phyloP scores from a whole-genome alignment of 2,797 vertebrate species.

The Anisognathus igniventris region DNA sequence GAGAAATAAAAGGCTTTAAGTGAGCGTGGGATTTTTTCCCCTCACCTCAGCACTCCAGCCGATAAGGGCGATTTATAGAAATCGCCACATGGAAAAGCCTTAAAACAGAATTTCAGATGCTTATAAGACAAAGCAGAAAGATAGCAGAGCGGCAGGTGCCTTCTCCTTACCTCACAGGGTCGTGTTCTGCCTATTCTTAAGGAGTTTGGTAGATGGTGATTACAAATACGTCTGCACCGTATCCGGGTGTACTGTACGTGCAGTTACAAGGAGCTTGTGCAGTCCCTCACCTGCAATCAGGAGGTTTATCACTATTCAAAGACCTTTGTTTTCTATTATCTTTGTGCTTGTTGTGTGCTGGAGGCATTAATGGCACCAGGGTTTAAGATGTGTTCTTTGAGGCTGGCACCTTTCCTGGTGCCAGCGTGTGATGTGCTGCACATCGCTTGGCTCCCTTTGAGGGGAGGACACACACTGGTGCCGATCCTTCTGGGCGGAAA shows the following conservation, averaged over 20 bases:
- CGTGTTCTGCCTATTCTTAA: not conserved
- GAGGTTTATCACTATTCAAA: not conserved
- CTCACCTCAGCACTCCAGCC: slow-evolving; percentile 30
- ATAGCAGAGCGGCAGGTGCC: not conserved
- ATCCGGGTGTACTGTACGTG: not conserved
- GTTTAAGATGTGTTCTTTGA: not conserved
- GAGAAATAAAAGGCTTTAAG: slow-evolving; percentile 65
- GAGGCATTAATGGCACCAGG: not conserved
- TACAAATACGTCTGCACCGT: fast-evolving
- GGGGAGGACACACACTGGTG: not conserved
- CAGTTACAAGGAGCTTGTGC: not conserved
- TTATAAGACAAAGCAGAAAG: slow-evolving; percentile 43
- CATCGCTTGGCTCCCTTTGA: not conserved
- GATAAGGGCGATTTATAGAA: slow-evolving; percentile 41
- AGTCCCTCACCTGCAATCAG: not conserved
- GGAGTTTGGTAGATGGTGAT: not conserved
- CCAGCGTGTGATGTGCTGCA: fast-evolving
- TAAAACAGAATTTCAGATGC: slow-evolving; percentile 41
- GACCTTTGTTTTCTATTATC: not conserved
- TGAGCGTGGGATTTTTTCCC: not conserved
- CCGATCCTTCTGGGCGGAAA: fast-evolving
- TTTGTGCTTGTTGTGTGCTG: not conserved
- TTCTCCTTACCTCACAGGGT: not conserved
- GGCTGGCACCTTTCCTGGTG: not conserved
- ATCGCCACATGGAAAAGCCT: not conserved